phyloP scores from a whole-genome alignment of 2,113 vertebrate species.

The Esox niger region DNA sequence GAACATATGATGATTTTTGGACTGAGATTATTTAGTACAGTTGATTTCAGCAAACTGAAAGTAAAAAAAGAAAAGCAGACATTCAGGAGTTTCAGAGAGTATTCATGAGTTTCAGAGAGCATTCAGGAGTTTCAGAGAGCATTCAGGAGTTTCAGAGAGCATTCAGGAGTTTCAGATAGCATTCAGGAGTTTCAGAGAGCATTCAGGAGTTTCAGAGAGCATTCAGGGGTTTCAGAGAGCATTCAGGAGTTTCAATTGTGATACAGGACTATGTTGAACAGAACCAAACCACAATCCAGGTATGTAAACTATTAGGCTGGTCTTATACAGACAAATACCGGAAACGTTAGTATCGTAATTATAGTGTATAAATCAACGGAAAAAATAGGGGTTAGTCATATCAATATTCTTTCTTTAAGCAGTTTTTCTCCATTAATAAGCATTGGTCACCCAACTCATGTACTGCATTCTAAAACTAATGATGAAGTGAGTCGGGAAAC shows the following conservation, averaged over 20 bases:
- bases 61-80: neutral
- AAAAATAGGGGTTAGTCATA: conserved; percentile 44
- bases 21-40: neutral
- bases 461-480: no score
- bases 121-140: neutral
- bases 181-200: neutral
- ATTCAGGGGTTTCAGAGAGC: neutral
- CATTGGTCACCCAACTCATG: neutral
- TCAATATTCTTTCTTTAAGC: conserved; percentile 57
- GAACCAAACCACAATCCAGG: neutral
- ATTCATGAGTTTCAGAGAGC: no score
- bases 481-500: no score
- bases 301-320: neutral
- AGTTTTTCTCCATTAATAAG: conserved; percentile 48
- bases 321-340: neutral
- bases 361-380: conserved; percentile 57
- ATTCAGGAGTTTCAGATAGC: no score
- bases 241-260: no score
- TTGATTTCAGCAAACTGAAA: neutral
- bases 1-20: neutral
- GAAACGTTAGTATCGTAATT: conserved; percentile 63
- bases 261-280: neutral
- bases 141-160: no score
- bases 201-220: neutral
- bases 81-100: neutral